Conservation (phyloP, 2,797 vertebrate genomes). For the Champsocephalus gunnari region DNA sequence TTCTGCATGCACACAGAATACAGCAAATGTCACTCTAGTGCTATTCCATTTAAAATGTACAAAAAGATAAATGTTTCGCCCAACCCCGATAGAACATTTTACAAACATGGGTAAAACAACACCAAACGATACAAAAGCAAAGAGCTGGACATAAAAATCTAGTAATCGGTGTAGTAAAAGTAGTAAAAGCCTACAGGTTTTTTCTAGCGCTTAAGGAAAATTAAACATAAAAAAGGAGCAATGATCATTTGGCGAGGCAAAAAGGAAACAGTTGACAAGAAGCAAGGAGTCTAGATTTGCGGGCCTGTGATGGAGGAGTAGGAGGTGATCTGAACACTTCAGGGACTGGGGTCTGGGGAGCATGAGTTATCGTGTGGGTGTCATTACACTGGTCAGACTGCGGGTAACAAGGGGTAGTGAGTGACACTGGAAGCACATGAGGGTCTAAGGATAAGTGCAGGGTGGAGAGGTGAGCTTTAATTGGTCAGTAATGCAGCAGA, state of each 20-base stretch:
- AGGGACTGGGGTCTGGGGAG: constrained; percentile 37
- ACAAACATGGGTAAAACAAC: constrained; percentile 40
- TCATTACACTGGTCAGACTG: constrained; percentile 41
- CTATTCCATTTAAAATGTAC: neutral
- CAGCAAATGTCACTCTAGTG: constrained; percentile 21
- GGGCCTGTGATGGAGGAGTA: constrained; percentile 59
- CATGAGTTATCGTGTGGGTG: constrained; percentile 39
- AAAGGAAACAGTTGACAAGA: constrained; percentile 61
- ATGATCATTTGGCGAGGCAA: constrained; percentile 57
- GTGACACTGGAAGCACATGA: constrained; percentile 30
- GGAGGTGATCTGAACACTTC: constrained; percentile 52
- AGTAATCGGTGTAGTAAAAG: constrained; percentile 47
- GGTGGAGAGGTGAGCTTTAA: constrained; percentile 29
- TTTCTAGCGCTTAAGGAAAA: constrained; percentile 34
- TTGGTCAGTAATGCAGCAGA: constrained; percentile 49
- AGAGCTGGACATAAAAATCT: constrained; percentile 52
- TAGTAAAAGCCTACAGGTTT: constrained; percentile 53
- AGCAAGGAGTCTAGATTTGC: constrained; percentile 66
- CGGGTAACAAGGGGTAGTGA: constrained; percentile 31
- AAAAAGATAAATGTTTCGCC: constrained; percentile 42
- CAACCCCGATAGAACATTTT: constrained; percentile 35
- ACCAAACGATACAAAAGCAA: constrained; percentile 61
- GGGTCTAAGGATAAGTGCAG: constrained; percentile 30
- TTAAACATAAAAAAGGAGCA: constrained; percentile 51
- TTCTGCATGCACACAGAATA: constrained; percentile 49